These are phyloP conservation scores for Poeciliopsis occidentalis DNA, from an alignment of 2,113 vertebrate genomes.

Conservation along the genomic window DNA sequence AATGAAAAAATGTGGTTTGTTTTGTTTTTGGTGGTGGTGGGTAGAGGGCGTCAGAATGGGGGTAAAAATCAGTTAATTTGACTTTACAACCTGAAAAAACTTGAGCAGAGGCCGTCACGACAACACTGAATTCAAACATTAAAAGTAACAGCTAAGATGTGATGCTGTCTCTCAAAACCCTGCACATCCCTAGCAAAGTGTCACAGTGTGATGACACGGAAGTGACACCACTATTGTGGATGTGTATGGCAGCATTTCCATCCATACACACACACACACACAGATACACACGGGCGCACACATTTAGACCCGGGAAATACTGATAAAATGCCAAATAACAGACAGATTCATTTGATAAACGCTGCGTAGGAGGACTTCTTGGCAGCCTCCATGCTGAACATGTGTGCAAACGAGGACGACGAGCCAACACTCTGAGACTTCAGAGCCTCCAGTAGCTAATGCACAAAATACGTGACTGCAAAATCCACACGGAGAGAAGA, in stretches of 20 bases:
- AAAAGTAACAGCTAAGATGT: neutral
- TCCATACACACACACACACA: neutral
- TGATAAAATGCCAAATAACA: conserved; percentile 38
- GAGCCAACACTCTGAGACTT: conserved; percentile 39
- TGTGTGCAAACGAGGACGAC: conserved; percentile 47
- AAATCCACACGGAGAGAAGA: conserved; percentile 34
- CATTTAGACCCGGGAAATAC: conserved; percentile 24
- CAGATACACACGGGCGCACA: neutral
- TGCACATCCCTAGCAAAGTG: neutral
- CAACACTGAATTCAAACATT: neutral
- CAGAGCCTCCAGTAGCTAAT: conserved; percentile 7
- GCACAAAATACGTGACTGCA: conserved; percentile 24
- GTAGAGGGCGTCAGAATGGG: too few relatives aligned
- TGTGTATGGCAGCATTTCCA: neutral
- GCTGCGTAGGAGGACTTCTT: conserved; percentile 56
- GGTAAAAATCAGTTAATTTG: too few relatives aligned
- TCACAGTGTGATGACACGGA: neutral
- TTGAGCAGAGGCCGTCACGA: neutral
- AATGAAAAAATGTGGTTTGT: neutral
- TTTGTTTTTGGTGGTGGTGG: too few relatives aligned
- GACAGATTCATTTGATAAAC: conserved; percentile 22
- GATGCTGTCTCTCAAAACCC: conserved; percentile 1
- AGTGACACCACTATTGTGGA: neutral
- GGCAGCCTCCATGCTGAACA: conserved; percentile 36
- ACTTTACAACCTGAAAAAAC: too few relatives aligned